Conservation (phyloP, 2,113 vertebrate species). For the Halichoerus grypus region DNA sequence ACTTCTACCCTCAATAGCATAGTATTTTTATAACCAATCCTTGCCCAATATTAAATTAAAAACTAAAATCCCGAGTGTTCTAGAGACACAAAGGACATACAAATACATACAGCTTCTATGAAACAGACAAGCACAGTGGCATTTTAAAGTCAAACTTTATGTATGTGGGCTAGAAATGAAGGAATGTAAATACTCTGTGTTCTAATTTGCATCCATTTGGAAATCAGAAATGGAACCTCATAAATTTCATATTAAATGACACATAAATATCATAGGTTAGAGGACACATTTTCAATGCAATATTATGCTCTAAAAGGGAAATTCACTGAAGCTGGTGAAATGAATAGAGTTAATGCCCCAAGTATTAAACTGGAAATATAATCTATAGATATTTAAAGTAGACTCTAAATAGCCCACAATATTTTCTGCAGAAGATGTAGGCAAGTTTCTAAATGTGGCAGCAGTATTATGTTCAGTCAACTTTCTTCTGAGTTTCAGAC, state of each 20-base stretch:
- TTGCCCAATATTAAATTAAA: conserved; percentile 34
- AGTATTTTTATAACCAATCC: conserved; percentile 3
- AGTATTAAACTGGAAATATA: conserved; percentile 60
- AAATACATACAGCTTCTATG: conserved; percentile 35
- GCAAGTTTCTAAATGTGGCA: conserved; percentile 59
- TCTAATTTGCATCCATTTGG: conserved; percentile 72
- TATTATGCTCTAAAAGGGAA: conserved; percentile 38
- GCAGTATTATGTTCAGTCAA: conserved; percentile 18
- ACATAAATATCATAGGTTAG: conserved; percentile 75
- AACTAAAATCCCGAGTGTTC: conserved; percentile 3
- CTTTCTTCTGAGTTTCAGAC: conserved; percentile 53
- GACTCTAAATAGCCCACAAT: not conserved
- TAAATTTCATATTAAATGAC: conserved; percentile 75
- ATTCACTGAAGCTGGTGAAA: conserved; percentile 59
- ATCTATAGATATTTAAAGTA: conserved; percentile 64
- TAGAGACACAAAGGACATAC: conserved; percentile 20
- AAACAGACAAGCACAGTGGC: not conserved
- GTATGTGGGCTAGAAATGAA: conserved; percentile 55
- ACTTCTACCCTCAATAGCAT: not conserved
- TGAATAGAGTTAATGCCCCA: conserved; percentile 35
- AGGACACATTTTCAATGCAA: conserved; percentile 62
- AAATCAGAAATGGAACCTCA: conserved; percentile 69
- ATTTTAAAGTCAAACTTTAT: conserved; percentile 70
- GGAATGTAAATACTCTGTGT: conserved; percentile 60
- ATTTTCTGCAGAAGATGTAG: conserved; percentile 41